Conservation (phyloP, 2,113 vertebrate species). For the Colossoma macropomum region DNA sequence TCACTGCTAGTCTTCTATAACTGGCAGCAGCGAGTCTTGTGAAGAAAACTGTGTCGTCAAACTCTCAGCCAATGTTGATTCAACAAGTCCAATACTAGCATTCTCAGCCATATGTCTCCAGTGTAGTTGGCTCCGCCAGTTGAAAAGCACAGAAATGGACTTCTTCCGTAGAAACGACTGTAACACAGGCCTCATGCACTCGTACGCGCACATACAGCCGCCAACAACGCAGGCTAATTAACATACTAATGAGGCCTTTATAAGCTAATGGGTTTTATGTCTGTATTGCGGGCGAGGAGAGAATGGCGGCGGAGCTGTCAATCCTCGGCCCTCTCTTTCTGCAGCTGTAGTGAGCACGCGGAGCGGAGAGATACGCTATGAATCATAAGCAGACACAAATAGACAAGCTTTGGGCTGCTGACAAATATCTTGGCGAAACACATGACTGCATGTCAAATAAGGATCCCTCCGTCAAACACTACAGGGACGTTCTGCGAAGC, state of each 20-base stretch:
- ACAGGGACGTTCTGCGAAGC: too few species aligned
- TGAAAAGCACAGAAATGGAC: neutral
- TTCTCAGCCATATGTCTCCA: neutral
- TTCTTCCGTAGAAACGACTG: neutral
- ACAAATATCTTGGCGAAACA: neutral
- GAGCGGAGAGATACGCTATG: neutral
- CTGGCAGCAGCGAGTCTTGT: neutral
- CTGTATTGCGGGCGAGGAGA: constrained; percentile 28
- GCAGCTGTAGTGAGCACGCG: too few species aligned
- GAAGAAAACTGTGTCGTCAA: constrained; percentile 4
- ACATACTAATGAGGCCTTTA: constrained; percentile 66
- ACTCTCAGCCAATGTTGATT: constrained; percentile 12
- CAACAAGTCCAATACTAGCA: neutral
- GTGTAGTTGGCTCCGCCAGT: neutral
- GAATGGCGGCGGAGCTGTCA: neutral
- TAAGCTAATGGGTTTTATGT: constrained; percentile 45
- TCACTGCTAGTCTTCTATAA: neutral
- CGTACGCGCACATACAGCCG: constrained; percentile 9
- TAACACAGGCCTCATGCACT: constrained; percentile 1
- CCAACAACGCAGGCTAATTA: constrained; percentile 64
- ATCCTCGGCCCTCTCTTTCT: neutral
- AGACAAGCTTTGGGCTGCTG: neutral
- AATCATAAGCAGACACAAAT: neutral
- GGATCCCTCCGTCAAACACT: neutral
- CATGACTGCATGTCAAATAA: neutral